phyloP scores from a whole-genome alignment of 2,888 invertebrate genomes.

The Folsomia manolachei region DNA sequence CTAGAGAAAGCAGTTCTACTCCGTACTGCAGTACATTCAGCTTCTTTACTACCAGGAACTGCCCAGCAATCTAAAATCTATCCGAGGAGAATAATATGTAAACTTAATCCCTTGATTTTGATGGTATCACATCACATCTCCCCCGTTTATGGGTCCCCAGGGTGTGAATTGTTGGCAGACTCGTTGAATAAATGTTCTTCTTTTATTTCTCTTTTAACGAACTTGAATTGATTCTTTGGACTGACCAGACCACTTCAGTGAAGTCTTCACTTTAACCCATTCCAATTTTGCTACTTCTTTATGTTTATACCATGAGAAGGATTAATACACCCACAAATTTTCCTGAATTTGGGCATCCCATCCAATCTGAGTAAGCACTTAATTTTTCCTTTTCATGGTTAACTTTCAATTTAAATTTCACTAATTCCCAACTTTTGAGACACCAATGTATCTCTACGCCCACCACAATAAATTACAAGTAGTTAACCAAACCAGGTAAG shows the following conservation, averaged over 20 bases:
- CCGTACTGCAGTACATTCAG: too few relatives aligned
- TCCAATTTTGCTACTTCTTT: background rate
- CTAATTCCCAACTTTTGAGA: background rate
- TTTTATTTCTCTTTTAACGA: conserved; percentile 10
- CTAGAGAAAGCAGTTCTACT: too few relatives aligned
- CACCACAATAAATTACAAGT: background rate
- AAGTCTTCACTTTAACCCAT: too few relatives aligned
- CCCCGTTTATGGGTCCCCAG: background rate
- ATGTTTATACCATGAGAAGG: too few relatives aligned
- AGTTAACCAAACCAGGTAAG: background rate
- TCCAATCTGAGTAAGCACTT: background rate
- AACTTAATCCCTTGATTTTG: background rate
- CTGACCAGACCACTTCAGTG: too few relatives aligned
- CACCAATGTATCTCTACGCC: background rate
- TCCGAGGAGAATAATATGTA: background rate
- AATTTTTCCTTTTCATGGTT: background rate
- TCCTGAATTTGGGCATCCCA: background rate
- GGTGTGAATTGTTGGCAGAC: too few relatives aligned
- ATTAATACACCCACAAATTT: background rate
- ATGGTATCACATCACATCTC: too few relatives aligned
- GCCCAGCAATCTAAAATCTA: background rate
- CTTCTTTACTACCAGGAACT: background rate
- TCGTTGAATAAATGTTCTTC: conserved; percentile 12
- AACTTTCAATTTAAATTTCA: background rate
- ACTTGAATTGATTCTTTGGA: conserved; percentile 1